Conservation (phyloP, 2,113 vertebrate genomes). For the Callochromis pleurospilus region DNA sequence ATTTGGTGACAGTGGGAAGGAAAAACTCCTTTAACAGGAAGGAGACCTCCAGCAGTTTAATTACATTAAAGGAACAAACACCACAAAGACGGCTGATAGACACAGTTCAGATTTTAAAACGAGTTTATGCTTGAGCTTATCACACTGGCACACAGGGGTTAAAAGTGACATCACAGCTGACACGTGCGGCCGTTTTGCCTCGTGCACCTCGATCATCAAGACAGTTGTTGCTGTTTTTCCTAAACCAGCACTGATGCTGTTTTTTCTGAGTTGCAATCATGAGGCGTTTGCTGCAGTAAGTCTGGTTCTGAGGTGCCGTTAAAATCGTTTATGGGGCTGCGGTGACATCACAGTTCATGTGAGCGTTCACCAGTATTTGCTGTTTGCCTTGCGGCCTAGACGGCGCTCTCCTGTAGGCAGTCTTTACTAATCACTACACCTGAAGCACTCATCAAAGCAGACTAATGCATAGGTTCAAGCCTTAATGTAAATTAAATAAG, state of each 20-base stretch:
- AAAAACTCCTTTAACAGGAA: neutral
- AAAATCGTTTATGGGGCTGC: neutral
- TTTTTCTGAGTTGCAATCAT: neutral
- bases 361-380: neutral
- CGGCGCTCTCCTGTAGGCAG: neutral
- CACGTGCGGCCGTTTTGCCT: neutral
- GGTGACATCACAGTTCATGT: neutral
- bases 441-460: neutral
- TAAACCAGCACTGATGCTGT: accelerated
- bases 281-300: neutral
- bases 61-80: neutral
- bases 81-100: neutral
- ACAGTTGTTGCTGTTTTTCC: neutral
- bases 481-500: neutral
- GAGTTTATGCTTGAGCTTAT: neutral
- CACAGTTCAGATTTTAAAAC: neutral
- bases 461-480: neutral
- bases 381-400: neutral
- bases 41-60: neutral
- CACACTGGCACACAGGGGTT: neutral
- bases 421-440: neutral
- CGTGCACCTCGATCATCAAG: neutral
- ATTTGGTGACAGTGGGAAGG: neutral
- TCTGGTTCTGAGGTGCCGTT: neutral
- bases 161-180: neutral